Evolutionary conservation across 2,888 invertebrate species (phyloP).

Genomic region (Hyalella azteca): DNA sequence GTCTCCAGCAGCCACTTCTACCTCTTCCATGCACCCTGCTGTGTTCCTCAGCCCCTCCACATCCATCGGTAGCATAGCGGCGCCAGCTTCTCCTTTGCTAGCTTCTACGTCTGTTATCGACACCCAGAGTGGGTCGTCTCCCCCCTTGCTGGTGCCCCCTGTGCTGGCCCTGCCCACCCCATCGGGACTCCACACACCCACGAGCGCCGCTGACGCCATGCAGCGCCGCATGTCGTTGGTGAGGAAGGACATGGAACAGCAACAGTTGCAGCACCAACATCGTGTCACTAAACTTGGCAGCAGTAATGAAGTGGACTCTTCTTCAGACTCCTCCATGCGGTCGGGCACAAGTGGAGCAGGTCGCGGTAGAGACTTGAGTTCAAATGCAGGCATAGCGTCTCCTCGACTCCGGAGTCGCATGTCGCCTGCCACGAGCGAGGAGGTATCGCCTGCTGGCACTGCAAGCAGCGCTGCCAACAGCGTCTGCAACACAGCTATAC

Average conservation of each 20-base stretch:
- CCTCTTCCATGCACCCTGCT: constrained; percentile 6
- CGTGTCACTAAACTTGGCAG: background rate
- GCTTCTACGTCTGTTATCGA: background rate
- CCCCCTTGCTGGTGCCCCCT: background rate
- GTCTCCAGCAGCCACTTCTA: background rate
- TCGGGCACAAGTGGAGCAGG: background rate
- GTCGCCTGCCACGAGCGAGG: background rate
- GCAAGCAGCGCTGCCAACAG: background rate
- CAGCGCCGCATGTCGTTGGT: constrained; percentile 9
- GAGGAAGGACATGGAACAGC: background rate
- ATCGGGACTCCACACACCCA: background rate
- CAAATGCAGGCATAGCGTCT: background rate
- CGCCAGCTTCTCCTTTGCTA: background rate
- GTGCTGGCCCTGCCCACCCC: constrained; percentile 23
- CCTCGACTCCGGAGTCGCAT: background rate
- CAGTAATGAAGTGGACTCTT: background rate
- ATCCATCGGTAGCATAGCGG: background rate
- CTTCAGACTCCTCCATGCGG: background rate
- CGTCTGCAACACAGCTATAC: background rate
- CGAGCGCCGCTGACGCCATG: constrained; percentile 1
- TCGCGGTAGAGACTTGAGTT: background rate
- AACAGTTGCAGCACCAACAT: too few relatives aligned
- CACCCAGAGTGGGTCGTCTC: background rate
- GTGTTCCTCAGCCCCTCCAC: constrained; percentile 1
- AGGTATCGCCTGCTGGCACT: background rate